These are phyloP conservation scores for Heliangelus exortis DNA, from an alignment of 2,797 vertebrate species.

Conservation along the genomic window DNA sequence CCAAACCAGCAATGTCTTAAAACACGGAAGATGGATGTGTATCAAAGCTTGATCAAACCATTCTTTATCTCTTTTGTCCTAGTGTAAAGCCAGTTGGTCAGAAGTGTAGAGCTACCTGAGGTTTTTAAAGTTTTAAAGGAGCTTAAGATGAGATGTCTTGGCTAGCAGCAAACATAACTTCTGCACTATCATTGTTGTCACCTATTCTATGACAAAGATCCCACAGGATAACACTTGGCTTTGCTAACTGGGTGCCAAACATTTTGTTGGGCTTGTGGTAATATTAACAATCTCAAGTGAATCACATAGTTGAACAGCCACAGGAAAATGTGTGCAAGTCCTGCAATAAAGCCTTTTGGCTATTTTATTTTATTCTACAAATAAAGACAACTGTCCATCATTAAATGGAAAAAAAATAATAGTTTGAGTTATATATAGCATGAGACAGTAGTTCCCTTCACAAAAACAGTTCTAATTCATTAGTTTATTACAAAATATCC, in stretches of 20 bases:
- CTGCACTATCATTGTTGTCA: neutral
- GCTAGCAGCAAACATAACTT: neutral
- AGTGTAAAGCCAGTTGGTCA: neutral
- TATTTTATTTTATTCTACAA: slow-evolving; percentile 71
- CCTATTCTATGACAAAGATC: neutral
- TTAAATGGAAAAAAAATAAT: slow-evolving; percentile 68
- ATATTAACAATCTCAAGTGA: neutral
- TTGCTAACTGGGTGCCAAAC: neutral
- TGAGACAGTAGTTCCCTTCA: slow-evolving; percentile 69
- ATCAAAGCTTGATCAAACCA: neutral
- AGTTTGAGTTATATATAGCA: slow-evolving; percentile 59
- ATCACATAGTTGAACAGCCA: slow-evolving; percentile 48
- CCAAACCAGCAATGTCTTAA: neutral
- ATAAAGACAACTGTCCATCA: slow-evolving; percentile 69
- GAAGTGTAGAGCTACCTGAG: neutral
- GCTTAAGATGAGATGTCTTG: neutral
- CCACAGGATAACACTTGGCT: neutral
- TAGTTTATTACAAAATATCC: slow-evolving; percentile 83
- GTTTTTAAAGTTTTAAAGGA: neutral
- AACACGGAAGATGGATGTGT: neutral
- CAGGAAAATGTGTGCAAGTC: slow-evolving; percentile 56
- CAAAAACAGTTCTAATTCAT: slow-evolving; percentile 76
- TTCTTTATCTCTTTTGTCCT: neutral
- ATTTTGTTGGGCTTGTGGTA: neutral
- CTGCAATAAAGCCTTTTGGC: slow-evolving; percentile 55